Evolutionary conservation across 2,888 invertebrate genomes (phyloP), one percentile per base, ranked within the genome.

Genomic region (Ferdinandea cuprea): DNA sequence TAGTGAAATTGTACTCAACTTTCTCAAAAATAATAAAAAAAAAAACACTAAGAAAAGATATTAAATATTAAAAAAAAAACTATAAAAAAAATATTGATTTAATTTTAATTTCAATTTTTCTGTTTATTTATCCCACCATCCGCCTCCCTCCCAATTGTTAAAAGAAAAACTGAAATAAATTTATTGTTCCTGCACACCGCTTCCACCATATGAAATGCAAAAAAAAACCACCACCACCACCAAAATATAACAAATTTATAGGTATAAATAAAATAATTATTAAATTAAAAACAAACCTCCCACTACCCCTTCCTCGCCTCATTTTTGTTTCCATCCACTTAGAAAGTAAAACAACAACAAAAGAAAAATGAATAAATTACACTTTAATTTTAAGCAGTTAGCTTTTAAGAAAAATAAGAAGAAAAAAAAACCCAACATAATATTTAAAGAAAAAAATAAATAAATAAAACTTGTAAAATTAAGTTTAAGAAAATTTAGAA

Each of bases 371-470:
- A 81, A 78, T 72, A 72, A 84, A 84, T 79, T 79, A 77, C 72
- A 84, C 73, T 79, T 63, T 84, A 84, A 79, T 84, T 84, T 84
- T 79, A 84, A 79, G 84, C 84, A 84, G 79, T 79, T 84, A 84
- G 84, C 74, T 74, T 65, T 68, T 84, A 84, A 85, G 85, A 54
- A 65, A 59, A 58, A 54, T 52, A 69, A 71, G 81, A 73, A 58
- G 9, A 56, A n/a, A n/a, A n/a, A n/a, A n/a, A n/a, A n/a, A n/a
- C n/a, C n/a, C n/a, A n/a, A 28, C 65, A 78, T 58, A 83, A 83
- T 72, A 85, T 85, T 78, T 69, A 81, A 73, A 50, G 56, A 56
- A 61, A 58, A 50, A 59, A 65, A 72, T 42, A 72, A 85, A 65
- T 81, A 78, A 73, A 69, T 79, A 74, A 65, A 72, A 76, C 66